phyloP scores from a whole-genome alignment of 2,113 vertebrate genomes.

The Tachysurus vachellii region DNA sequence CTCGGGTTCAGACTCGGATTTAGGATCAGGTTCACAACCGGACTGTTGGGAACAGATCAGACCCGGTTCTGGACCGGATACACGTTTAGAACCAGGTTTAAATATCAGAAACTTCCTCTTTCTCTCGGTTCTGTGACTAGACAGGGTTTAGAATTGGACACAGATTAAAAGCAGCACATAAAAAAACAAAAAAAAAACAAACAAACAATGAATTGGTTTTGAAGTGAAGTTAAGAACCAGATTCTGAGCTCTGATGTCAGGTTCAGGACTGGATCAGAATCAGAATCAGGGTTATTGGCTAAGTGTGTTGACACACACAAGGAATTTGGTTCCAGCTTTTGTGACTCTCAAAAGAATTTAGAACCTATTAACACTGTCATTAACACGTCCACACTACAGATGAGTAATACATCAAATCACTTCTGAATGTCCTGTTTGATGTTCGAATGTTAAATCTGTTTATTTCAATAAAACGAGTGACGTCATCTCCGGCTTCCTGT shows the following conservation, averaged over 20 bases:
- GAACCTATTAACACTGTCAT: neutral
- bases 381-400: neutral
- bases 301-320: too few species aligned
- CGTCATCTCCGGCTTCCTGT: neutral
- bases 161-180: neutral
- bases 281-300: too few species aligned
- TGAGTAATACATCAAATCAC: neutral
- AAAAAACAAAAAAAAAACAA: neutral
- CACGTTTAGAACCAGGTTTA: neutral
- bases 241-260: neutral
- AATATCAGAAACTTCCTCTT: neutral
- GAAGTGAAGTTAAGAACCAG: neutral
- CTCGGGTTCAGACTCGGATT: neutral
- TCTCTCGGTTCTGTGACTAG: neutral
- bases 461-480: neutral
- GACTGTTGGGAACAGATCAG: neutral
- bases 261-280: neutral
- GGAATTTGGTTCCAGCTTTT: too few species aligned
- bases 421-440: neutral
- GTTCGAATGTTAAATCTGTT: neutral
- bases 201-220: too few species aligned
- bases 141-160: neutral
- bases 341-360: neutral
- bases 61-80: too few species aligned
- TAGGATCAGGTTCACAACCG: neutral